A percentile compares a stretch with the other conserved stretches of the same genome.
Evolutionary conservation across 2,888 invertebrate species (phyloP).

Genomic region (Drosophila stalkeri): DNA sequence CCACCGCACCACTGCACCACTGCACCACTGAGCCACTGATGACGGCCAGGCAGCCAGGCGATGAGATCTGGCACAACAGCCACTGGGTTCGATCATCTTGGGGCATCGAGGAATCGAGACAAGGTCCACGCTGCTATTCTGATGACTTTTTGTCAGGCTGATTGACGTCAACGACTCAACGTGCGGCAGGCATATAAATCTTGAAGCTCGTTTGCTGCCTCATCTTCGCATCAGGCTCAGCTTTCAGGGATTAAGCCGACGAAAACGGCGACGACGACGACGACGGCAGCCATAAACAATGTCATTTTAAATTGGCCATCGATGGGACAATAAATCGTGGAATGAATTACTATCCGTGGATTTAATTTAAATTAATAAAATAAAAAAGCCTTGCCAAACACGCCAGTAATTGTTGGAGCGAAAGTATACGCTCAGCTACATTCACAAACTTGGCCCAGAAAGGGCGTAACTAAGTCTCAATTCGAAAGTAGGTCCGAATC

Average conservation of each 20-base stretch:
- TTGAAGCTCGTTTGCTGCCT: conserved; percentile 70
- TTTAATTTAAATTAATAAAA: conserved; percentile 61
- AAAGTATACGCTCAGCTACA: conserved; percentile 46
- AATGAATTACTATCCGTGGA: conserved; percentile 72
- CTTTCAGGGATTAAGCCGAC: conserved; percentile 58
- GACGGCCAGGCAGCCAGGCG: conserved; percentile 4
- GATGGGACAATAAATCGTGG: conserved; percentile 79
- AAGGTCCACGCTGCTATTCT: conserved; percentile 68
- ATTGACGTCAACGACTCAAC: conserved; percentile 82
- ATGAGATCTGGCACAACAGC: conserved; percentile 20
- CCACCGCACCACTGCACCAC: conserved; percentile 12
- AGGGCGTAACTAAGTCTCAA: conserved; percentile 50
- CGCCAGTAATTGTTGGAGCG: conserved; percentile 46
- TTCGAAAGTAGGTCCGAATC: conserved; percentile 53
- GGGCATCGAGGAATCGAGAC: conserved; percentile 16
- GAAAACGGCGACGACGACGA: conserved; percentile 27
- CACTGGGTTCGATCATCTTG: conserved; percentile 45
- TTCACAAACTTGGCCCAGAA: conserved; percentile 42
- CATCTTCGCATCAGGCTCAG: conserved; percentile 33
- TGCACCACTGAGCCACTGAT: conserved; percentile 8
- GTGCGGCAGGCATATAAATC: conserved; percentile 78
- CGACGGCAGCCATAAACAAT: conserved; percentile 73
- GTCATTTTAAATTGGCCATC: conserved; percentile 81
- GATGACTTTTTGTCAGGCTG: conserved; percentile 84
- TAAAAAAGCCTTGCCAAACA: conserved; percentile 27